Percentiles rank a stretch among this genome's conserved stretches.
Evolutionary conservation across 2,113 vertebrate genomes (phyloP).

Genomic region (Murina feae): DNA sequence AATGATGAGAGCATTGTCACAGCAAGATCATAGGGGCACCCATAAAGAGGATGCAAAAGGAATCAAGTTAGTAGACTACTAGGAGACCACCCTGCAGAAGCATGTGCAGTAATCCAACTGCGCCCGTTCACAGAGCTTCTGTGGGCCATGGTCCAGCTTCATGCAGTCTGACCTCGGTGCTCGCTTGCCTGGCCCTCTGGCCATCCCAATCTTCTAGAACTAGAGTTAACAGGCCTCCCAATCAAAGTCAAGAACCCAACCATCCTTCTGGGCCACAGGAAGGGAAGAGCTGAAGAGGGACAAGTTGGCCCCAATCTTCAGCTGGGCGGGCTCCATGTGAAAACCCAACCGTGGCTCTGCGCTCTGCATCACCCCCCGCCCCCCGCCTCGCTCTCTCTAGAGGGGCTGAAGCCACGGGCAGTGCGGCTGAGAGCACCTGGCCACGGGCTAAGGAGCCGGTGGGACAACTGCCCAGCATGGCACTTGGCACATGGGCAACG

Average conservation of each 20-base stretch:
- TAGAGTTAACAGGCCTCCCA: not conserved
- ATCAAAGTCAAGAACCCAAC: not conserved
- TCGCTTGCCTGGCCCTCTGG: not conserved
- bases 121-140: conserved; percentile 1
- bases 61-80: not conserved
- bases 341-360: not conserved
- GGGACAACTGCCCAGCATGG: not conserved
- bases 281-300: not conserved
- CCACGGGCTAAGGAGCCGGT: not conserved
- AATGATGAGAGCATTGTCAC: not conserved
- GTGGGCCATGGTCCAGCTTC: not conserved
- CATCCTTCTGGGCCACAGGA: not conserved
- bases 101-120: not conserved
- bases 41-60: conserved; percentile 2
- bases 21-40: not conserved
- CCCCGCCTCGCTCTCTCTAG: not conserved
- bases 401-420: not conserved
- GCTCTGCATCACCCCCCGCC: not conserved
- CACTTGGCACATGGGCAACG: not conserved
- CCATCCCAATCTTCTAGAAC: not conserved
- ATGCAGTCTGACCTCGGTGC: not conserved
- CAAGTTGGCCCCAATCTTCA: not conserved
- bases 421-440: not conserved
- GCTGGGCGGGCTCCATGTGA: not conserved
- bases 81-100: not conserved